Evolutionary conservation across 2,797 vertebrate species (phyloP).

Genomic region (Poecilia gillii): DNA sequence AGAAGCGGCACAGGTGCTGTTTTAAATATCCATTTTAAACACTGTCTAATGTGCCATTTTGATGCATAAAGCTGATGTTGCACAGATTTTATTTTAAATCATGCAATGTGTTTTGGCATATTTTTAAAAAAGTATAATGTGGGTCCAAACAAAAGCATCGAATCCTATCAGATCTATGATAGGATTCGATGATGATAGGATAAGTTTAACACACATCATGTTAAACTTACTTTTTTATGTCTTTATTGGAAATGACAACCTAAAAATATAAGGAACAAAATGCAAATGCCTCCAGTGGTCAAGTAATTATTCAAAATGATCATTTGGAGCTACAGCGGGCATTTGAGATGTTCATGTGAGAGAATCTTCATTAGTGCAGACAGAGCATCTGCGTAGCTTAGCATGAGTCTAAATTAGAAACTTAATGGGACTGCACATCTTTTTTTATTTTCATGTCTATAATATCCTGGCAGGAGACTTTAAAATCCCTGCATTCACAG

Average conservation of each 20-base stretch:
- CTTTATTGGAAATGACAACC: neutral
- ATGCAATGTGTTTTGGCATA: neutral
- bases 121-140: neutral
- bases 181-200: no score
- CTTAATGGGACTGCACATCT: neutral
- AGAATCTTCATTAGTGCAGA: neutral
- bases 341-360: neutral
- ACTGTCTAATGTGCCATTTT: neutral
- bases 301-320: neutral
- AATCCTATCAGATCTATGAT: neutral
- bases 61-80: slow-evolving; percentile 5
- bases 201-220: neutral
- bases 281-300: neutral
- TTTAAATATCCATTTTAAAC: slow-evolving; percentile 3
- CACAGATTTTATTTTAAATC: neutral
- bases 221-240: neutral
- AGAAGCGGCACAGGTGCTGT: slow-evolving; percentile 26
- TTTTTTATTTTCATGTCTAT: neutral
- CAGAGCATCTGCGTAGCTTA: neutral
- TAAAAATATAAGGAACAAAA: neutral
- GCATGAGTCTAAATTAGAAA: neutral
- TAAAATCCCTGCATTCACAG: neutral
- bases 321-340: neutral
- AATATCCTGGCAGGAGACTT: neutral
- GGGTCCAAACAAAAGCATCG: neutral